phyloP scores from a whole-genome alignment of 2,888 invertebrate species.

The Apodemia mormo region DNA sequence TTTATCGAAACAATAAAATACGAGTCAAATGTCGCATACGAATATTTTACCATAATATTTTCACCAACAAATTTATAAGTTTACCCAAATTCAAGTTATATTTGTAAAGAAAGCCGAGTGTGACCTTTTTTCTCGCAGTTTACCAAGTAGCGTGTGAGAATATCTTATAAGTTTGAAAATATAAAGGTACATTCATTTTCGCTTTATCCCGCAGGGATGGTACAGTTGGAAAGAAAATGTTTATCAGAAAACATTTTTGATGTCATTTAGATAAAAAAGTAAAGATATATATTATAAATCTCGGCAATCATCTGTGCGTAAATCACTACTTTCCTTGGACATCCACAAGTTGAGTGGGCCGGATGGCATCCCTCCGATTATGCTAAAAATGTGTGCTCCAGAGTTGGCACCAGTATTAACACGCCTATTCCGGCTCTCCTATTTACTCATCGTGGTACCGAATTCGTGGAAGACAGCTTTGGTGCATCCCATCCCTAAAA shows the following conservation, averaged over 20 bases:
- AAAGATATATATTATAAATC: background rate
- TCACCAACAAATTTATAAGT: conserved; percentile 20
- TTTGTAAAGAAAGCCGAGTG: conserved; percentile 44
- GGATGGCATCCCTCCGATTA: too few species aligned
- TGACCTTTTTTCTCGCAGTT: conserved; percentile 50
- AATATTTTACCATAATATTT: conserved; percentile 10
- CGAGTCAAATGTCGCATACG: conserved; percentile 1
- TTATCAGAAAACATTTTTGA: background rate
- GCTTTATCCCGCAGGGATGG: background rate
- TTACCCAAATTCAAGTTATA: conserved; percentile 24
- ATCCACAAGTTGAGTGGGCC: too few species aligned
- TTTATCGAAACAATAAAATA: conserved; percentile 15
- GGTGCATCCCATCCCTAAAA: too few species aligned
- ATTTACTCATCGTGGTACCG: too few species aligned
- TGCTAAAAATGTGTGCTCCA: too few species aligned
- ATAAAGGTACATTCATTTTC: conserved; percentile 17
- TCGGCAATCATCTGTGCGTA: too few species aligned
- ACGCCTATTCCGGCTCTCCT: too few species aligned
- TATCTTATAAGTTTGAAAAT: conserved; percentile 24
- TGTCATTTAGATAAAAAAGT: conserved; percentile 5
- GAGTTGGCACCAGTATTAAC: too few species aligned
- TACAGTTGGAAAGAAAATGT: background rate
- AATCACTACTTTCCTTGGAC: too few species aligned
- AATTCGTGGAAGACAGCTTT: too few species aligned
- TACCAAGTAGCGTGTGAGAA: conserved; percentile 37